phyloP scores from a whole-genome alignment of 2,113 vertebrate genomes.

The Panthera leo region DNA sequence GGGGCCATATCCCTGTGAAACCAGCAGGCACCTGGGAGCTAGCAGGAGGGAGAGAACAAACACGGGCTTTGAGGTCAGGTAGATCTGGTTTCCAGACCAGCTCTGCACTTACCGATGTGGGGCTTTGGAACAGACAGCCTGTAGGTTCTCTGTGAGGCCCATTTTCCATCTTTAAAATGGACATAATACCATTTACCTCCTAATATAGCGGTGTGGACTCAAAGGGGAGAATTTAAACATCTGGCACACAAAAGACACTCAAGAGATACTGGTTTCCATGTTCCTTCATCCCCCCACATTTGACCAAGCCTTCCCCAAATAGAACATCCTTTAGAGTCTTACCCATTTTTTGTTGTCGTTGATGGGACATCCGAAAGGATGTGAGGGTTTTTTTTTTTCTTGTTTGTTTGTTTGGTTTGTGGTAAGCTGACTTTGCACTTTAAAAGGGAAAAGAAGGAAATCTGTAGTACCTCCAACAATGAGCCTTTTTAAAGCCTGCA shows the following conservation, averaged over 20 bases:
- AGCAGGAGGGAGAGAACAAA: background rate
- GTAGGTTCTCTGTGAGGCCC: background rate
- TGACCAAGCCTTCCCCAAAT: background rate
- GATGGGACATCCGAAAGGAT: background rate
- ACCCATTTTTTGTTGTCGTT: background rate
- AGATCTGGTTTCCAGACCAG: background rate
- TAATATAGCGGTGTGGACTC: background rate
- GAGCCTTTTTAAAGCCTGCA: slow-evolving; percentile 22
- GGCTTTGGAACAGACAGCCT: background rate
- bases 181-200: background rate
- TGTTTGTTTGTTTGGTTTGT: slow-evolving; percentile 30
- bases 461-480: slow-evolving; percentile 23
- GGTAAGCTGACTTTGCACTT: slow-evolving; percentile 34
- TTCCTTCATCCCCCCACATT: background rate
- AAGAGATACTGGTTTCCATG: background rate
- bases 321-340: background rate
- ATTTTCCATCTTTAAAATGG: background rate
- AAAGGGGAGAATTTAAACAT: background rate
- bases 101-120: background rate
- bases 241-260: background rate
- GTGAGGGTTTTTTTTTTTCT: background rate
- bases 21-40: background rate
- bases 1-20: background rate
- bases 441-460: slow-evolving; percentile 13
- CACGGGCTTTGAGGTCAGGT: background rate